phyloP scores from a whole-genome alignment of 2,797 vertebrate species.

The Tangara arthus region DNA sequence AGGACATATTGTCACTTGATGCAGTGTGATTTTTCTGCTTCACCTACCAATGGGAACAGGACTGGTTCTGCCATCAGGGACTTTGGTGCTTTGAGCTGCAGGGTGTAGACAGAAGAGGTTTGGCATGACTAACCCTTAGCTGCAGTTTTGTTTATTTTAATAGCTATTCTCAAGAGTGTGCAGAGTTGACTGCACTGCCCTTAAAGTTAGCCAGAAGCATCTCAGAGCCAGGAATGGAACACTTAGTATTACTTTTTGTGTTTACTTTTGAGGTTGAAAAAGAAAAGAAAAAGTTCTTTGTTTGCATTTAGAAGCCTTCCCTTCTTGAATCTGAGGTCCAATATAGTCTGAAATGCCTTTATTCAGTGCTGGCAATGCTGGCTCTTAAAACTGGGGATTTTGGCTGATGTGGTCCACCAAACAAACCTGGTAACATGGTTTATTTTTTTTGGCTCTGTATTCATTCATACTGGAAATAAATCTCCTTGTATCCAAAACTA shows the following conservation, averaged over 20 bases:
- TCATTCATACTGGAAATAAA: not conserved
- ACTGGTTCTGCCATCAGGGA: not conserved
- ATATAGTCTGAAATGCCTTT: not conserved
- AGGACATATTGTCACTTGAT: not conserved
- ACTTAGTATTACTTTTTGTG: not conserved
- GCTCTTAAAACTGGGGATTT: not conserved
- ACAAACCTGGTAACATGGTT: not conserved
- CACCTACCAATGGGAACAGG: not conserved
- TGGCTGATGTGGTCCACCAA: not conserved
- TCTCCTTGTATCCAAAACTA: not conserved
- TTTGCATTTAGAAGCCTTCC: not conserved
- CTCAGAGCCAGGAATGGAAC: not conserved
- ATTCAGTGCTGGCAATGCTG: not conserved
- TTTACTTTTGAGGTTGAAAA: slow-evolving; percentile 2
- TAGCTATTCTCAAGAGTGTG: not conserved
- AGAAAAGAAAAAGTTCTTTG: not conserved
- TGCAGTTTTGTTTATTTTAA: not conserved
- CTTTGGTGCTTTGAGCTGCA: not conserved
- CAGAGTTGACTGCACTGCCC: not conserved
- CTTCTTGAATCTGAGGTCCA: not conserved
- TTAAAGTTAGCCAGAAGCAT: slow-evolving; percentile 12
- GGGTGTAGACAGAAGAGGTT: not conserved
- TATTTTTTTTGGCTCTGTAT: not conserved
- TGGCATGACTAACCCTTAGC: not conserved
- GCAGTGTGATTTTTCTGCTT: not conserved